Evolutionary conservation across 2,113 vertebrate genomes (phyloP).

Genomic region (Lagopus leucura): DNA sequence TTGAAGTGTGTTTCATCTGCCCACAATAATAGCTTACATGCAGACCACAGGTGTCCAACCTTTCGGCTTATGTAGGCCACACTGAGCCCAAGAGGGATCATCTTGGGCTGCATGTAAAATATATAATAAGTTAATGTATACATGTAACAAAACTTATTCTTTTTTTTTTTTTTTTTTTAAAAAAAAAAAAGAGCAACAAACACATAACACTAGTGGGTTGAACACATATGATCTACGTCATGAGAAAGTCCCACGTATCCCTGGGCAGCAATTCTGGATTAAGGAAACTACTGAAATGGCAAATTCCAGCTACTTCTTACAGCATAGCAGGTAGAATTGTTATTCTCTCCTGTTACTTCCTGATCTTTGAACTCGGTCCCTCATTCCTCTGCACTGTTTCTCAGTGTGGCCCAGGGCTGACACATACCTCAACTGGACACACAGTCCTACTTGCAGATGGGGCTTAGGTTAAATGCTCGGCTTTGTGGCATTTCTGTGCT

Average conservation of each 20-base stretch:
- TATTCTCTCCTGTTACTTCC: not conserved
- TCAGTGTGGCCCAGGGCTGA: not conserved
- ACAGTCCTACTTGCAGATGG: not conserved
- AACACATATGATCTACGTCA: not conserved
- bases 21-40: not conserved
- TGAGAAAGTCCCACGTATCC: not conserved
- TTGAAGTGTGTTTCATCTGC: not conserved
- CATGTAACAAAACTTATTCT: no score
- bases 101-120: not conserved
- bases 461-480: not conserved
- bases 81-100: no score
- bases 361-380: not conserved
- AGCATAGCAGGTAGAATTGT: not conserved
- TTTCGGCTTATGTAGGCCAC: not conserved
- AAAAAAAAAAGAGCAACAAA: no score
- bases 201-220: no score
- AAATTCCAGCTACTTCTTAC: not conserved
- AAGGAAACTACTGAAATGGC: not conserved
- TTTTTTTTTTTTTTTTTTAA: no score
- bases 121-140: not conserved
- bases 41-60: not conserved
- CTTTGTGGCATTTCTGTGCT: not conserved
- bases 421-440: not conserved
- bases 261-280: not conserved
- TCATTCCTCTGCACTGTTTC: not conserved